Percentiles rank a stretch among this genome's conserved stretches.
Evolutionary conservation across 2,888 invertebrate species (phyloP).

Genomic region (Myopa testacea): DNA sequence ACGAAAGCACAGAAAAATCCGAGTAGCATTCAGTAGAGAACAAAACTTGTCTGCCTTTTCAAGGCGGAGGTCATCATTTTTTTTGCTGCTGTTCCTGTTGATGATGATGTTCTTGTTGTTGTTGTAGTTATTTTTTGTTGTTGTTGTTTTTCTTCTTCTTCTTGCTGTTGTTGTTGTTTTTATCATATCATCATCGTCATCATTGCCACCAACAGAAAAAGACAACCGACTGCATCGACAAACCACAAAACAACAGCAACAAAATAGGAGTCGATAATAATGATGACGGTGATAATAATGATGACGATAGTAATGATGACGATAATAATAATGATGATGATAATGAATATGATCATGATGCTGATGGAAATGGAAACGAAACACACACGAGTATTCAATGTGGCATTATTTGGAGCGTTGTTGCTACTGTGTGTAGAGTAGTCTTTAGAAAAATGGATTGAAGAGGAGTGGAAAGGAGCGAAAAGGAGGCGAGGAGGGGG

Average conservation of each 20-base stretch:
- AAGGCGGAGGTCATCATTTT: slow-evolving; percentile 34
- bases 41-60: slow-evolving; percentile 36
- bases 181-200: background rate
- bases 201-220: background rate
- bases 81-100: no score
- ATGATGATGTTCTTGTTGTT: slow-evolving; percentile 6
- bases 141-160: background rate
- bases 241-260: background rate
- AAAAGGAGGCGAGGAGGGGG: background rate
- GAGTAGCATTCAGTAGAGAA: background rate
- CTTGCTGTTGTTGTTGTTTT: slow-evolving; percentile 39
- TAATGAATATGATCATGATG: no score
- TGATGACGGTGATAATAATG: background rate
- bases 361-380: slow-evolving; percentile 3
- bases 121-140: slow-evolving; percentile 19
- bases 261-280: slow-evolving; percentile 12
- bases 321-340: no score
- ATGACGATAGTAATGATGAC: no score
- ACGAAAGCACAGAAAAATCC: background rate
- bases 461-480: background rate
- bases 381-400: background rate
- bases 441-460: background rate
- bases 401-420: background rate
- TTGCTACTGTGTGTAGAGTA: background rate
- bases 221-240: slow-evolving; percentile 13